Evolutionary conservation across 2,888 invertebrate genomes (phyloP), one percentile per base, ranked within the genome.

Genomic region (Metacarcinus magister): DNA sequence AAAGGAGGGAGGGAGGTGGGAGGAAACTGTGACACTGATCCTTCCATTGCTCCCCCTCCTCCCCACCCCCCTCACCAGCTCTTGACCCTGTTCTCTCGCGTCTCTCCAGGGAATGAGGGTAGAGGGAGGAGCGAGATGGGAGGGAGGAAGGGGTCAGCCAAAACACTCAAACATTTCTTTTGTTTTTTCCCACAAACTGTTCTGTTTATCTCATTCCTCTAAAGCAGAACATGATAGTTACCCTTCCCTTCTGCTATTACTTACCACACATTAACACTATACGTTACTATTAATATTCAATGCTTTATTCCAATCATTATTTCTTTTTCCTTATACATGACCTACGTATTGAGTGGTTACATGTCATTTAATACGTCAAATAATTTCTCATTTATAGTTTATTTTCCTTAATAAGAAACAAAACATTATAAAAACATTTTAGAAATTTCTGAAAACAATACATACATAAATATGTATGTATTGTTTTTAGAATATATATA

Each of bases 21-120:
- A 87, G 87, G 87, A 87, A 87, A 87, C 87, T 87, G 87, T 87
- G 82, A 87, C 87, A 87, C 87, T 87, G 87, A 87, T 87, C 87
- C 87, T 39, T 87, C 87, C 87, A 87, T 87, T 87, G 87, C 87
- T 39, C 39, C 87, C 39, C 87, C 19, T 39, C 87, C 39, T 87
- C 32, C 39, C 16, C 39, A 3, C 39, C 19, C 87, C 16, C 39
- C 39, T 32, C 75, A 28, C 3, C 54, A 16, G 19, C 87, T 87
- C 87, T 87, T 87, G 87, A 87, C 87, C 87, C 87, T 87, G 87
- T 39, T 87, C 87, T 39, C 87, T 39, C 39, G 39, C 2, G 87
- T 32, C 75, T 82, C 87, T 39, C 39, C 87, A n/a, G 87, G 87
- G 87, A 87, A 87, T 87, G 92, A 46, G 92, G 46, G 46, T 13